Evolutionary conservation across 1,140 invertebrate genomes (phyloP).

Genomic region (Solenopsis invicta): DNA sequence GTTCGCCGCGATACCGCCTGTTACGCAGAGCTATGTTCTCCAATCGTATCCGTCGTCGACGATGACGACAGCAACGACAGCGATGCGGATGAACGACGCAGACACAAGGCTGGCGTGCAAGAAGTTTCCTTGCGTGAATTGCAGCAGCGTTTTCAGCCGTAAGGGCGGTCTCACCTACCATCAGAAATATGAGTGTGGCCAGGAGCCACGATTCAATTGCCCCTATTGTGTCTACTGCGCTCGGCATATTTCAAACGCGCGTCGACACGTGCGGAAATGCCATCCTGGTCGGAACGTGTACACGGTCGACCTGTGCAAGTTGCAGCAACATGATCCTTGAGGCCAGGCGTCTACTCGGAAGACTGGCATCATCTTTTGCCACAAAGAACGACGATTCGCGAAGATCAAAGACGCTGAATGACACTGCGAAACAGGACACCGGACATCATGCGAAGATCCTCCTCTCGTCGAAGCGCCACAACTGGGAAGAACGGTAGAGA

Average conservation of each 20-base stretch:
- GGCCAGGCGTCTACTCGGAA: neutral
- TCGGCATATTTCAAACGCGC: constrained; percentile 75
- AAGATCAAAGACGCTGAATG: neutral
- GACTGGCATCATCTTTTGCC: neutral
- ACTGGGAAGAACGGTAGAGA: constrained; percentile 56
- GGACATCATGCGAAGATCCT: constrained; percentile 21
- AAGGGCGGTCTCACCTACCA: constrained; percentile 86
- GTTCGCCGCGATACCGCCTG: neutral
- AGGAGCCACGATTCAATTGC: constrained; percentile 89
- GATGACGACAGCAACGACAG: neutral
- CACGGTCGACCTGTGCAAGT: constrained; percentile 64
- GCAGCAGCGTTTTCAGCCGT: constrained; percentile 70
- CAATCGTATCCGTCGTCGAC: constrained; percentile 7
- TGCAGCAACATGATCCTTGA: constrained; percentile 39
- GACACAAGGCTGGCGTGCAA: neutral
- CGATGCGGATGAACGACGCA: neutral
- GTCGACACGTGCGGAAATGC: constrained; percentile 86
- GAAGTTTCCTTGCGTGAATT: constrained; percentile 69
- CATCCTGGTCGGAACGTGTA: constrained; percentile 89
- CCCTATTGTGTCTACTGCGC: constrained; percentile 84
- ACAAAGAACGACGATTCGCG: constrained; percentile 38
- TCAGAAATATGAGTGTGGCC: constrained; percentile 90
- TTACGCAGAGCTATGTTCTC: neutral
- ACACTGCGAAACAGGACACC: neutral
- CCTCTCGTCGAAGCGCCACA: neutral